Conservation (phyloP, 2,888 invertebrate species). For the Drosophila neoperkinsi region DNA sequence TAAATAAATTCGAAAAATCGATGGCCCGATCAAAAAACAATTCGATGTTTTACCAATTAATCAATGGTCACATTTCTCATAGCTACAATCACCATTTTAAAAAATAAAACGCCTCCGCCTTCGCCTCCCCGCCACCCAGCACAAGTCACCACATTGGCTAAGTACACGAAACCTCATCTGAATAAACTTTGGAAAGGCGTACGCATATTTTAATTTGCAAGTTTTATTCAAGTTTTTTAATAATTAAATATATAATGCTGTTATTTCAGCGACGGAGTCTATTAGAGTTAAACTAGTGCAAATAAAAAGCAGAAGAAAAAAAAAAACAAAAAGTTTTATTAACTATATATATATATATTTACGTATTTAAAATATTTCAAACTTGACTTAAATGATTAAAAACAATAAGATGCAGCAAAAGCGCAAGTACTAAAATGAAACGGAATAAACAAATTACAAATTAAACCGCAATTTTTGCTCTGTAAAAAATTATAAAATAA, state of each 20-base stretch:
- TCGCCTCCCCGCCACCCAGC: slow-evolving; percentile 20
- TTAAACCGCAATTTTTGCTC: slow-evolving; percentile 33
- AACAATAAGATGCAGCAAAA: slow-evolving; percentile 33
- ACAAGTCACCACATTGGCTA: slow-evolving; percentile 32
- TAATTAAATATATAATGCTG: slow-evolving; percentile 52
- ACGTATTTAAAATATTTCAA: slow-evolving; percentile 49
- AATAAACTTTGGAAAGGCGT: slow-evolving; percentile 34
- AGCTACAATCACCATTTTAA: slow-evolving; percentile 23
- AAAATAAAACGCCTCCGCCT: not conserved
- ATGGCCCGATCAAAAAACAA: slow-evolving; percentile 10
- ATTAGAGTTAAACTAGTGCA: slow-evolving; percentile 79
- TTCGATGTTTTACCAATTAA: slow-evolving; percentile 5
- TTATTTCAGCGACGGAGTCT: slow-evolving; percentile 77
- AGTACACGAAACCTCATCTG: slow-evolving; percentile 37
- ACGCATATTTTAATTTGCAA: slow-evolving; percentile 43
- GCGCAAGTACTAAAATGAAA: slow-evolving; percentile 38
- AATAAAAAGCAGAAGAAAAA: slow-evolving; percentile 38
- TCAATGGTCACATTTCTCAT: slow-evolving; percentile 24
- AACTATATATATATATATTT: slow-evolving; percentile 52
- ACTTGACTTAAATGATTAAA: slow-evolving; percentile 36
- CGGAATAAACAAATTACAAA: slow-evolving; percentile 27
- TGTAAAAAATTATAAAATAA: slow-evolving; percentile 29
- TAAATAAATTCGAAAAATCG: not conserved
- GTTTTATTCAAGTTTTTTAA: slow-evolving; percentile 41
- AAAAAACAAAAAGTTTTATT: slow-evolving; percentile 58